Evolutionary conservation across 2,113 vertebrate genomes (phyloP), one percentile per base, ranked within the genome.

Genomic region (Microcebus tavaratra): DNA sequence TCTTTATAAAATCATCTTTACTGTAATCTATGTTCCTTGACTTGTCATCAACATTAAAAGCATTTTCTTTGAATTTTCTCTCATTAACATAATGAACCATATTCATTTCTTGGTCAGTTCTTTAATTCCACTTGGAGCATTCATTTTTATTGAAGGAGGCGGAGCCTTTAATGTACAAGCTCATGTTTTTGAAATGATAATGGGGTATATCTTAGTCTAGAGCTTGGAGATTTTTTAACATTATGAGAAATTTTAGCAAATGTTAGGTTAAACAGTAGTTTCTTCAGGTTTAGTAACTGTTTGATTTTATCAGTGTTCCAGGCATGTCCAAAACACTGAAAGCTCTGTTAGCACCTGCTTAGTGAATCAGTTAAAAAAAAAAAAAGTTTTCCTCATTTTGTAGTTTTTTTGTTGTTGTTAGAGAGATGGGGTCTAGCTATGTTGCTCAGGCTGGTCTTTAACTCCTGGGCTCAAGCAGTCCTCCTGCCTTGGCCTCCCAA

Each of bases 71-170:
- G 70, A 42, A 36, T 87, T 97, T 96, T 96, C 29, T 82, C 36
- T 97, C 88, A 88, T 96, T 95, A 93, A 94, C 79, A 72, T 96
- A 95, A 95, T 86, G 79, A 95, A 63, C 89, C 53, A 68, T 92
- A 68, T 75, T 97, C 93, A 72, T 91, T 79, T 96, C 39, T 97
- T 96, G 78, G 39, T 96, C 39, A 97, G 20, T 95, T 95, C 18
- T 97, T 95, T 73, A 94, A n/a, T 94, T 96, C 82, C 42, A 91
- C 27, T 94, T 96, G 65, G 48, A 82, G 94, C 73, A 76, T 95
- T 96, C 92, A 97, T 97, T 92, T 92, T 96, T 94, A 92, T 85
- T 98, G 95, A 96, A 97, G 88, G 92, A 96, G 88, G 80, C 53
- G 2, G 80, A 91, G 88, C 86, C 91, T 94, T 96, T 96, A 92